Percentiles rank a stretch among this genome's conserved stretches.
phyloP scores from a whole-genome alignment of 23 tunicate genomes.

The Trididemnum nubilum region DNA sequence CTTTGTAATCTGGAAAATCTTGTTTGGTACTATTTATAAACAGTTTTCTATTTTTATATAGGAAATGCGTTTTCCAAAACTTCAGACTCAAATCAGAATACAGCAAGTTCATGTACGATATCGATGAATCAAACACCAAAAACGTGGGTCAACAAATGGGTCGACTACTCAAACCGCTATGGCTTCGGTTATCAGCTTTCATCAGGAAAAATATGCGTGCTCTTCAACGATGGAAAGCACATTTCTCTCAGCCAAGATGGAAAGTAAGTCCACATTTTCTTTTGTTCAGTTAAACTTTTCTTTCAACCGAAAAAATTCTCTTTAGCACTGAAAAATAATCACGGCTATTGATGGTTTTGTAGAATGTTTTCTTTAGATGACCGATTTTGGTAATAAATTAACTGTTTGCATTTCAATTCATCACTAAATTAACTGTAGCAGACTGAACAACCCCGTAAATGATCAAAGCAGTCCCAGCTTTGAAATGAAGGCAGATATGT shows the following conservation, averaged over 20 bases:
- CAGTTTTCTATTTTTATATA: constrained; percentile 23
- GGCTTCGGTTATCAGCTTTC: constrained; percentile 99
- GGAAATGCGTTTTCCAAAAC: neutral
- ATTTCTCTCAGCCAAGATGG: constrained; percentile 55
- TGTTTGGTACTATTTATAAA: neutral
- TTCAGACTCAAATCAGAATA: constrained; percentile 23
- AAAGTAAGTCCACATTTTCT: constrained; percentile 79
- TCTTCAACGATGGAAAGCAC: constrained; percentile 95
- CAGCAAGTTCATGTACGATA: neutral
- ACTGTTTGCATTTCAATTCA: no score
- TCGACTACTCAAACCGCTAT: constrained; percentile 96
- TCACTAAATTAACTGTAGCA: no score
- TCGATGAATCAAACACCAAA: neutral
- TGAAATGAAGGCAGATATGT: no score
- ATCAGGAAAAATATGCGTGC: constrained; percentile 80
- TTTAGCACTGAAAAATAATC: no score
- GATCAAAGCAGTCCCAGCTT: no score
- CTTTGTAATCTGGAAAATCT: neutral
- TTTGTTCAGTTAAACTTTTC: neutral
- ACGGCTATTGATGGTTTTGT: no score
- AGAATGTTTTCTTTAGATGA: no score
- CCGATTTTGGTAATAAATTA: no score
- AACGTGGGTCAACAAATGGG: constrained; percentile 96
- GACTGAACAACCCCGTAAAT: no score
- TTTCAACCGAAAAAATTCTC: no score